Evolutionary conservation across 2,888 invertebrate genomes (phyloP).

Genomic region (Euproctis similis): DNA sequence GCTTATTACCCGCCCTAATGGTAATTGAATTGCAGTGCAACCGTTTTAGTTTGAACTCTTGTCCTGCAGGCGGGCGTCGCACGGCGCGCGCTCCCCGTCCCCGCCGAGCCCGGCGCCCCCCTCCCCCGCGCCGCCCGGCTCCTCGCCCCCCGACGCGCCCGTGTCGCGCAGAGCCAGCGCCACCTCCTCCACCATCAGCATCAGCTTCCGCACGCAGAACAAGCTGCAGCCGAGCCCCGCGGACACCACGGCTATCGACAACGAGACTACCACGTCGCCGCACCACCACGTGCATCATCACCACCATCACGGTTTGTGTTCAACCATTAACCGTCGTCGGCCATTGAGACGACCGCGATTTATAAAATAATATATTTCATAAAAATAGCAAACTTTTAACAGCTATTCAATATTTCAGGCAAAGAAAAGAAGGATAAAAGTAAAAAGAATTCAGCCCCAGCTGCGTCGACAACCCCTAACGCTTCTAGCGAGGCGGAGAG

Average conservation of each 20-base stretch:
- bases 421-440: conserved; percentile 34
- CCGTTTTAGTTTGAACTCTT: too few relatives aligned
- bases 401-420: conserved; percentile 5
- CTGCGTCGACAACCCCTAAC: conserved; percentile 50
- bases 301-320: conserved; percentile 7
- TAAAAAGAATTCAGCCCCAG: conserved; percentile 78
- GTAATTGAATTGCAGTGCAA: too few relatives aligned
- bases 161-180: conserved; percentile 2
- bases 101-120: background rate
- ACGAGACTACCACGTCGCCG: too few relatives aligned
- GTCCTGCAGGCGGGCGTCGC: background rate
- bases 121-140: background rate
- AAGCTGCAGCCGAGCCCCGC: conserved; percentile 31
- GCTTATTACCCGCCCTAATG: too few relatives aligned
- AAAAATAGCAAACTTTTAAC: too few relatives aligned
- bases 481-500: conserved; percentile 44
- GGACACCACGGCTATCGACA: conserved; percentile 20
- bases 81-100: conserved; percentile 1
- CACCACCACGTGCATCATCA: conserved; percentile 10
- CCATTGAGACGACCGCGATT: too few relatives aligned
- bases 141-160: background rate
- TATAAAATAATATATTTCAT: too few relatives aligned
- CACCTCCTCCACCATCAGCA: conserved; percentile 48
- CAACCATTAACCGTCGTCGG: too few relatives aligned
- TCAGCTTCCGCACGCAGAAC: conserved; percentile 47